Percentiles rank a stretch among this genome's conserved stretches.
Evolutionary conservation across 2,888 invertebrate genomes (phyloP).

Genomic region (Pollenia angustigena): DNA sequence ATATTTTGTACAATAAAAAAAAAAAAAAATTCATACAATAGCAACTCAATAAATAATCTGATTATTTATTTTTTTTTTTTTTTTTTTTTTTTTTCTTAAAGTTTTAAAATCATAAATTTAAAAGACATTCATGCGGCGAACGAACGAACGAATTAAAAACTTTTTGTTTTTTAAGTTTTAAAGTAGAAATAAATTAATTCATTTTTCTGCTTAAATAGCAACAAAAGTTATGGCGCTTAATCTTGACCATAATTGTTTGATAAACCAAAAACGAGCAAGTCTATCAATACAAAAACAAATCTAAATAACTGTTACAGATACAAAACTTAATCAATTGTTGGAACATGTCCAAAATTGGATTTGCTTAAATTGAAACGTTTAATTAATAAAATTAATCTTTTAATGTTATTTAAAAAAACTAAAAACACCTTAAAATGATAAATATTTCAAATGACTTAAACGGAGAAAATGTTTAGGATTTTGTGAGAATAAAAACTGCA

Average conservation of each 20-base stretch:
- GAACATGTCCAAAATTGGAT: not conserved
- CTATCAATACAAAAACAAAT: not conserved
- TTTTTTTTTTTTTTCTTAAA: conserved; percentile 3
- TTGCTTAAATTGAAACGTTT: conserved; percentile 12
- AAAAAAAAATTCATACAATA: conserved; percentile 34
- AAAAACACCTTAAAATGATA: too few species aligned
- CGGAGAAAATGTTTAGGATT: too few species aligned
- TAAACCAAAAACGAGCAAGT: conserved; percentile 37
- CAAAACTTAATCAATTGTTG: not conserved
- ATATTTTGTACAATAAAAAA: conserved; percentile 8
- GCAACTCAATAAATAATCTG: conserved; percentile 56
- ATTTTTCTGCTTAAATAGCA: conserved; percentile 2
- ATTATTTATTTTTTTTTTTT: conserved; percentile 27
- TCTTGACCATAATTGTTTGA: conserved; percentile 66
- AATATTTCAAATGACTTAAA: too few species aligned
- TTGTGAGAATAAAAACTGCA: too few species aligned
- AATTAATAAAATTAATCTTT: not conserved
- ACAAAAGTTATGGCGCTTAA: conserved; percentile 66
- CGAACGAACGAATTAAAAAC: not conserved
- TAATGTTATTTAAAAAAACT: too few species aligned
- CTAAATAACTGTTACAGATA: not conserved
- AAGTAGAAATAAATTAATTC: conserved; percentile 37
- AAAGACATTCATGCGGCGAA: conserved; percentile 25
- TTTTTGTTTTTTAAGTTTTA: conserved; percentile 1
- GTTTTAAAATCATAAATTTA: conserved; percentile 44